Conservation (phyloP, 2,113 vertebrate species). For the Physeter macrocephalus region DNA sequence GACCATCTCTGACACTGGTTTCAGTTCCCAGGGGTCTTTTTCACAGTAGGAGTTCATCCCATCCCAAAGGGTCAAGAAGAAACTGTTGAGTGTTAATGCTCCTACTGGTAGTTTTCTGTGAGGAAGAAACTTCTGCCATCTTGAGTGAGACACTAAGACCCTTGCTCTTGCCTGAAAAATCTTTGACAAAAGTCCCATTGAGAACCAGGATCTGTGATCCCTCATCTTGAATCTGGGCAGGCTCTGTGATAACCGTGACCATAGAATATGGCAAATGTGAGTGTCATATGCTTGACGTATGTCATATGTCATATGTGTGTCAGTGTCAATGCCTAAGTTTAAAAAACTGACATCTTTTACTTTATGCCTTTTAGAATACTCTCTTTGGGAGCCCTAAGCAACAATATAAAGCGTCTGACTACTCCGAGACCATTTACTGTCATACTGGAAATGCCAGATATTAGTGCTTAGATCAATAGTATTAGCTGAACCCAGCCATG, state of each 20-base stretch:
- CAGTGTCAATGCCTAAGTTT: background rate
- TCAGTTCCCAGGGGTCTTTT: background rate
- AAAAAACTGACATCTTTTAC: background rate
- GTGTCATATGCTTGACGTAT: background rate
- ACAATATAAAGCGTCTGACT: background rate
- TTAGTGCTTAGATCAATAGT: background rate
- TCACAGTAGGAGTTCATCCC: background rate
- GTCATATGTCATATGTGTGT: background rate
- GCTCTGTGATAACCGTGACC: background rate
- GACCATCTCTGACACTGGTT: background rate
- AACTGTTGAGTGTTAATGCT: background rate
- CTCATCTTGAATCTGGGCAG: background rate
- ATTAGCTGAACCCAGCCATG: background rate
- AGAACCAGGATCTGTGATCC: background rate
- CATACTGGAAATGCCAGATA: background rate
- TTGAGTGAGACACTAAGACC: background rate
- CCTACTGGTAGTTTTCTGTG: background rate
- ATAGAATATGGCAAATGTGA: background rate
- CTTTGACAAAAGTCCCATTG: background rate
- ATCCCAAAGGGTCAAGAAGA: background rate
- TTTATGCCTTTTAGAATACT: background rate
- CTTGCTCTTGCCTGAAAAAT: background rate
- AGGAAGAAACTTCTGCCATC: background rate
- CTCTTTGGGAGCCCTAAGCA: background rate
- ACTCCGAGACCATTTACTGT: no score